Conservation (phyloP, 2,888 invertebrate species). For the Aspidapion aeneum region DNA sequence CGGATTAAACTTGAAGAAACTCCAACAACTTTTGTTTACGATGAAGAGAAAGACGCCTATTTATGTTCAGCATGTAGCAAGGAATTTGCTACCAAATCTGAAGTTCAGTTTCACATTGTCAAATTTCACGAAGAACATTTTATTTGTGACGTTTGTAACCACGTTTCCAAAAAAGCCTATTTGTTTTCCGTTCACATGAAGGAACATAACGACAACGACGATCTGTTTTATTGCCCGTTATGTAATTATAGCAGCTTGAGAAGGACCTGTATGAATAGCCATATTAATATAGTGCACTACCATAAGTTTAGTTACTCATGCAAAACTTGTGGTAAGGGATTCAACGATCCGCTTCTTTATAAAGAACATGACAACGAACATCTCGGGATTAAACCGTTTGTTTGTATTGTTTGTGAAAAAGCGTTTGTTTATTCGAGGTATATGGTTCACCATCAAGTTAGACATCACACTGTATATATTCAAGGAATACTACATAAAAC, state of each 20-base stretch:
- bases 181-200: constrained; percentile 40
- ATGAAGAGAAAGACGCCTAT: constrained; percentile 35
- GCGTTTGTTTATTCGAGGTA: constrained; percentile 44
- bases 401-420: constrained; percentile 48
- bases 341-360: constrained; percentile 47
- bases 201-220: constrained; percentile 34
- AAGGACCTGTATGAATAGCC: constrained; percentile 46
- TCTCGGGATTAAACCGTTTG: constrained; percentile 44
- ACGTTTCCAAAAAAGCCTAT: constrained; percentile 38
- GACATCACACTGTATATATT: constrained; percentile 43
- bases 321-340: constrained; percentile 51
- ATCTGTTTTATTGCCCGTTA: constrained; percentile 35
- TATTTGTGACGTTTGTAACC: constrained; percentile 43
- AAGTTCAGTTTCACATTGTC: constrained; percentile 35
- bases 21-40: constrained; percentile 36
- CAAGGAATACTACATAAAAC: constrained; percentile 47
- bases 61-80: constrained; percentile 37
- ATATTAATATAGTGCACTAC: constrained; percentile 54
- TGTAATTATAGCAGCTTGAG: constrained; percentile 35
- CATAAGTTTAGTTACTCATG: constrained; percentile 51
- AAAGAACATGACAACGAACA: constrained; percentile 48
- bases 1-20: constrained; percentile 25
- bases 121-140: constrained; percentile 35
- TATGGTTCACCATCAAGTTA: constrained; percentile 38
- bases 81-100: constrained; percentile 35